Conservation (phyloP, 2,888 invertebrate genomes). For the Leptopterna dolabrata region DNA sequence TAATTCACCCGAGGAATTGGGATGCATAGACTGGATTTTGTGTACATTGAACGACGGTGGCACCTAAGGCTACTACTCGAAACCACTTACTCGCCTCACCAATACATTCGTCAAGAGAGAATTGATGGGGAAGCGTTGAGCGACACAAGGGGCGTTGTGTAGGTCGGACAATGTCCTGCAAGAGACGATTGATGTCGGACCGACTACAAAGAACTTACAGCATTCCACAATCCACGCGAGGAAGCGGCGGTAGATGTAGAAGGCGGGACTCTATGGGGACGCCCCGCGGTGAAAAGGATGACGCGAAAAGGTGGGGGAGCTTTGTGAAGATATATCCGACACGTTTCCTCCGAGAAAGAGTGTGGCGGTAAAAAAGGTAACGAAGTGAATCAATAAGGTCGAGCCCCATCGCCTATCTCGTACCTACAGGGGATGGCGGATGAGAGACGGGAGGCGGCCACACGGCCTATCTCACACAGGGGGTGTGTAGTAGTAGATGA, state of each 20-base stretch:
- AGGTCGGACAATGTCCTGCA: constrained; percentile 8
- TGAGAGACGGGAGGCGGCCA: background rate
- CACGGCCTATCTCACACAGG: too few species aligned
- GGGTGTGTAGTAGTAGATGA: background rate
- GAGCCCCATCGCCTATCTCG: background rate
- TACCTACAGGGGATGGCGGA: background rate
- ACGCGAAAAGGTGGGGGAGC: background rate
- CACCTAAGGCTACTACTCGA: background rate
- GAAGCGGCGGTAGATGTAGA: too few species aligned
- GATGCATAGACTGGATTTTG: too few species aligned
- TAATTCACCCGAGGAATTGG: too few species aligned
- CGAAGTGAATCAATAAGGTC: constrained; percentile 16
- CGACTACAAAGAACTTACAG: constrained; percentile 28
- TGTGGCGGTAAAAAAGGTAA: constrained; percentile 7
- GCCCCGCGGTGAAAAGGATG: background rate
- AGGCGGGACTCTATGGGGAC: background rate
- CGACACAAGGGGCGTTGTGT: background rate
- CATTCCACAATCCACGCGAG: background rate
- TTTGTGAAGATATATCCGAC: constrained; percentile 18
- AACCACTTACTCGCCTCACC: constrained; percentile 2
- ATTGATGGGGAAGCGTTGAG: background rate
- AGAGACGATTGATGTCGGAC: constrained; percentile 36
- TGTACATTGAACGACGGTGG: too few species aligned
- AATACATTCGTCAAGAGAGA: background rate
- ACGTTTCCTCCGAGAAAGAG: constrained; percentile 1